These are phyloP conservation scores for Notothenia rossii DNA, from an alignment of 2,113 vertebrate species.

Conservation along the genomic window DNA sequence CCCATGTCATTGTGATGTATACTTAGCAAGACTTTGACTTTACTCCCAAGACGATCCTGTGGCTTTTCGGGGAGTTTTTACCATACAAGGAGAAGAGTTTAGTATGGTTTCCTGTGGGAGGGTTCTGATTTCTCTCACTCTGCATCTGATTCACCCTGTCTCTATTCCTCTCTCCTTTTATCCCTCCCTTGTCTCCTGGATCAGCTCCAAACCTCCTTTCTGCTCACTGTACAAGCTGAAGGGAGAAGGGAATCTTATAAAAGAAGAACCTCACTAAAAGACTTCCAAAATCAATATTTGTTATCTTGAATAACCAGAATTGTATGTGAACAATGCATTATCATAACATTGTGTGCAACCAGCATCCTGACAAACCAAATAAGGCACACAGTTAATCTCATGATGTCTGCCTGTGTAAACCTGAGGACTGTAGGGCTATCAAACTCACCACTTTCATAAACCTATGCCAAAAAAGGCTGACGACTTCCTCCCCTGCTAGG, in stretches of 20 bases:
- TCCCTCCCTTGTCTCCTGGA: conserved; percentile 11
- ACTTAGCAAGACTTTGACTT: conserved; percentile 77
- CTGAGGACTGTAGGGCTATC: conserved; percentile 23
- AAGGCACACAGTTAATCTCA: conserved; percentile 37
- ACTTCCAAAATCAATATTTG: conserved; percentile 15
- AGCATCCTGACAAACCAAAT: conserved; percentile 51
- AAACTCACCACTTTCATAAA: conserved; percentile 44
- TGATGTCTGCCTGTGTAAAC: conserved; percentile 38
- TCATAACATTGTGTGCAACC: conserved; percentile 26
- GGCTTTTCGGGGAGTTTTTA: conserved; percentile 84
- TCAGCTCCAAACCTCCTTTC: conserved; percentile 1
- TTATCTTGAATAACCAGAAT: neutral
- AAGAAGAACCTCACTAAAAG: conserved; percentile 1
- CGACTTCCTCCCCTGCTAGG: neutral
- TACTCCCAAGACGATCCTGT: conserved; percentile 78
- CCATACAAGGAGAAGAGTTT: conserved; percentile 85
- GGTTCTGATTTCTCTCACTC: conserved; percentile 76
- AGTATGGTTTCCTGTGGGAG: conserved; percentile 84
- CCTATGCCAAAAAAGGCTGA: conserved; percentile 26
- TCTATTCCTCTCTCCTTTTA: conserved; percentile 39
- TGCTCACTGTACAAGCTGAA: neutral
- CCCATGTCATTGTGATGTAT: conserved; percentile 76
- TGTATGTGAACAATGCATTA: conserved; percentile 2
- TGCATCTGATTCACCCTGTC: conserved; percentile 55
- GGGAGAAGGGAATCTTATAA: neutral